Evolutionary conservation across 2,888 invertebrate genomes (phyloP), one percentile per base, ranked within the genome.

Genomic region (Torymus aiolomorphi): DNA sequence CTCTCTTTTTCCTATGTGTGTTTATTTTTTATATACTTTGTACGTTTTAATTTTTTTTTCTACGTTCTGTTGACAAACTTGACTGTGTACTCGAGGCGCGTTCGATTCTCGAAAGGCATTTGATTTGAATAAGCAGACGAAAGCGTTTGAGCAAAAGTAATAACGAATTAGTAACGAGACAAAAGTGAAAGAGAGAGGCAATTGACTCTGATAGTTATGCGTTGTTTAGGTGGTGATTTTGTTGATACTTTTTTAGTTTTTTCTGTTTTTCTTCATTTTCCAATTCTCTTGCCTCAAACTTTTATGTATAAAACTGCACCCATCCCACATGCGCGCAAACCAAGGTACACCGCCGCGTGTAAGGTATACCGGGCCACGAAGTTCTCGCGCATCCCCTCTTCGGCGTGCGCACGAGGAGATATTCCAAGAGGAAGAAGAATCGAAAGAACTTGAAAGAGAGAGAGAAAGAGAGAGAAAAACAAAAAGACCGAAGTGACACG

Each of bases 31-130:
- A 65, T 78, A 80, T 70, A 80, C 63, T 80, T 82, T 80, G 72
- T 76, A 75, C 52, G 65, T 79, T 78, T 80, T 77, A 74, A 70
- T 78, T 74, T 69, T 54, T 20, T 79, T 76, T 79, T 79, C 65
- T 81, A 73, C 57, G 66, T 79, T 81, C 66, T 81, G 72, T 81
- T 81, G 81, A 81, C 81, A 73, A 42, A 79, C 66, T 76, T 79
- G 81, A 80, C 80, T 81, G 69, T 78, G 73, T 82, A 78, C 73
- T 81, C 79, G 78, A 79, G 80, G 78, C 76, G 78, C 76, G 78
- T 78, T 74, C 76, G 74, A 80, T 67, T 76, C 69, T 81, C 79
- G 69, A 77, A 80, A 76, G 31, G 42, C 24, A 74, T 62, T 61
- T 76, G 57, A 72, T 70, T 75, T 57, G 62, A 52, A 69, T 72